Conservation (phyloP, 2,113 vertebrate species). For the Echinops telfairi region DNA sequence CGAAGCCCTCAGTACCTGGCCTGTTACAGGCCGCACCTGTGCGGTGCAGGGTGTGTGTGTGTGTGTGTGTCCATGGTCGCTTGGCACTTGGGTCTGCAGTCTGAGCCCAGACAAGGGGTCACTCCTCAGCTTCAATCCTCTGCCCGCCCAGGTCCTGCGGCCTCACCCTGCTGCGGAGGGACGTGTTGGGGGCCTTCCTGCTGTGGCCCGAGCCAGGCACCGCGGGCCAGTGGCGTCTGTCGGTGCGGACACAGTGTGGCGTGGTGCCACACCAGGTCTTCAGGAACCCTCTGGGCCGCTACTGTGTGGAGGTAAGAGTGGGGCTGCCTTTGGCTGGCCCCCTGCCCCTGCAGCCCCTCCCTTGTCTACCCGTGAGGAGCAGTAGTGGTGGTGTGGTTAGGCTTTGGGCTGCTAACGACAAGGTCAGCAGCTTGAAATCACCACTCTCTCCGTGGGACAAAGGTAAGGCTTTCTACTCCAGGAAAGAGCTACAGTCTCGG, state of each 20-base stretch:
- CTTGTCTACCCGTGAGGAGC: background rate
- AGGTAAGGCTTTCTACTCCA: too few species aligned
- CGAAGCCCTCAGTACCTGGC: background rate
- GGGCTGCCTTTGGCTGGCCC: background rate
- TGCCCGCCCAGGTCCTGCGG: conserved; percentile 88
- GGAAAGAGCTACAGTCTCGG: too few species aligned
- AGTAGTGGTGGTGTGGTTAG: too few species aligned
- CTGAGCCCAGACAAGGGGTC: background rate
- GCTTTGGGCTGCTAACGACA: too few species aligned
- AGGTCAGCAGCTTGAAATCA: too few species aligned
- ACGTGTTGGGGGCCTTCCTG: conserved; percentile 93
- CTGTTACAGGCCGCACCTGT: background rate
- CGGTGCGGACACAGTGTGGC: conserved; percentile 91
- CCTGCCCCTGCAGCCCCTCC: background rate
- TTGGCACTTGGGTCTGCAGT: background rate
- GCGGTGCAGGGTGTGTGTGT: too few species aligned
- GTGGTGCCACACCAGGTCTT: conserved; percentile 88
- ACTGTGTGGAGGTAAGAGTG: conserved; percentile 90
- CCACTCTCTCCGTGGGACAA: too few species aligned
- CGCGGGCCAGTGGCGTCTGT: conserved; percentile 89
- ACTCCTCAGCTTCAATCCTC: background rate
- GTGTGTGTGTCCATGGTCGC: too few species aligned
- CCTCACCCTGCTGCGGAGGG: conserved; percentile 89
- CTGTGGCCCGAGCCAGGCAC: conserved; percentile 90
- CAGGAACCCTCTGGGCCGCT: conserved; percentile 88